Base-by-base conservation (phyloP, 2,888 invertebrate genomes). In the Scrobipalpa costella region DNA sequence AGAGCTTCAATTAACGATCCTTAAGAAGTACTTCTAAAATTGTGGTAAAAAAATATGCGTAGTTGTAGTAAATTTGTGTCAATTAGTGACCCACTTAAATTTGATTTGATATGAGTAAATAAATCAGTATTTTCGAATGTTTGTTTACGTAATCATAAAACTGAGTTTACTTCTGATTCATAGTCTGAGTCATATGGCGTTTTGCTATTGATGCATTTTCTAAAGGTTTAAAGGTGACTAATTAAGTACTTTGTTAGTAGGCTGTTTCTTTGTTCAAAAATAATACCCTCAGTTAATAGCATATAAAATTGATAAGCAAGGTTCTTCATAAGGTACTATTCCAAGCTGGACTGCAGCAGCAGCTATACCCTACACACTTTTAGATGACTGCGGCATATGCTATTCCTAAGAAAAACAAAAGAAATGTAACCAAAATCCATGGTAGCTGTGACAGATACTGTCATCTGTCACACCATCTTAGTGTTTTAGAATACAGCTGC, bases 181-280 rank as follows among this genome's bases (percentile, higher is more conserved):
- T 44, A 15, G 44, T 44, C 44, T 44, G 44, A 44, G n/a, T 44
- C 44, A 44, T 40, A 40, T 15, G 44, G 44, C 15, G 44, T 44
- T 44, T 44, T n/a, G 7, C n/a, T 44, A 5, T 44, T 44, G 15
- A 15, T 40, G 40, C 40, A 40, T 40, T 40, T 40, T 40, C 9
- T 44, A 7, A 44, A 44, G 44, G 44, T 44, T n/a, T 44, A 15
- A 44, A 44, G 44, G 44, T 44, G 44, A 44, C 44, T 44, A 44
- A 44, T 44, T 44, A 40, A n/a, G n/a, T n/a, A 44, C 44, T 44
- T 44, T 44, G 44, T 44, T 44, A 15, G 15, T 15, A 44, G 44
- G 44, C n/a, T 15, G 15, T n/a, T 44, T 44, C 44, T 44, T 44
- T 44, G 44, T 9, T 40, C 9, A n/a, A 44, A 44, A 44, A 44